Percentiles rank a stretch among this genome's conserved stretches.
Conservation (phyloP, 2,797 vertebrate species). For the Myotis findleyi region DNA sequence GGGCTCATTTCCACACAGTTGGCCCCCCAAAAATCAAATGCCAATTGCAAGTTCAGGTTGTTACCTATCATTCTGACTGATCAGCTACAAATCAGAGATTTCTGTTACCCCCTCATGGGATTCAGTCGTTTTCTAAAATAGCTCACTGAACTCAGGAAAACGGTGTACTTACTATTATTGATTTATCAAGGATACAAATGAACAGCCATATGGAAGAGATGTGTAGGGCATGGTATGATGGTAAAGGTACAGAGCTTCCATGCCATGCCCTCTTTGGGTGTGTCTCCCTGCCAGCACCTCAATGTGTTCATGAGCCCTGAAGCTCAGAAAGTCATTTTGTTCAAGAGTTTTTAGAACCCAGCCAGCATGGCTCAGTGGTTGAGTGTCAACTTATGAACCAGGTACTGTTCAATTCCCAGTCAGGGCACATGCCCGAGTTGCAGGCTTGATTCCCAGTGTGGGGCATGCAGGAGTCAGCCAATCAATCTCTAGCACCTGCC, state of each 20-base stretch:
- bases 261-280: background rate
- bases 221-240: background rate
- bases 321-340: background rate
- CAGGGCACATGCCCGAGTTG: too few species aligned
- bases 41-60: background rate
- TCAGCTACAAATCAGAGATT: background rate
- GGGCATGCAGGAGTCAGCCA: too few species aligned
- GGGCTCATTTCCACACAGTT: background rate
- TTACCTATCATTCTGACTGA: background rate
- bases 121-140: background rate
- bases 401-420: too few species aligned
- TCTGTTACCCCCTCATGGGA: background rate
- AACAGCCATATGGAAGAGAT: background rate
- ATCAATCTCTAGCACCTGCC: background rate
- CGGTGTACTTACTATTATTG: background rate
- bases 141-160: background rate
- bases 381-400: too few species aligned
- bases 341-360: background rate
- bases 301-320: background rate
- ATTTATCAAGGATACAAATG: background rate
- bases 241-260: background rate
- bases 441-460: too few species aligned
- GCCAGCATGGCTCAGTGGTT: too few species aligned
- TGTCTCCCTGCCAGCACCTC: background rate
- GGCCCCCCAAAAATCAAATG: background rate